Conservation (phyloP, 2,888 invertebrate genomes). For the Xestia c-nigrum region DNA sequence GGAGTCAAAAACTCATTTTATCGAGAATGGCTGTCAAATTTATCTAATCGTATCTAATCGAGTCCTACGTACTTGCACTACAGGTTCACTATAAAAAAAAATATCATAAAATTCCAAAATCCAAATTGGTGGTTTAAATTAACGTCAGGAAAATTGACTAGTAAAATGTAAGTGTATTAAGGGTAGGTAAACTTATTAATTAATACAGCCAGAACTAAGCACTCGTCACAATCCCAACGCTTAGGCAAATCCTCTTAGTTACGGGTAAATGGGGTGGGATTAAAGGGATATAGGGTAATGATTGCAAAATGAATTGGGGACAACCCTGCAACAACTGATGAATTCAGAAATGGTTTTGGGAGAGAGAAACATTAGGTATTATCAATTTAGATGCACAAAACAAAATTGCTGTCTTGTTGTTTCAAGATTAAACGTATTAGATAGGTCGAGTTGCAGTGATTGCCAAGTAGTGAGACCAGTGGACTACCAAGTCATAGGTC, state of each 20-base stretch:
- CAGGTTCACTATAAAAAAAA: background rate
- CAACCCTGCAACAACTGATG: slow-evolving; percentile 10
- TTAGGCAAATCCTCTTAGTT: slow-evolving; percentile 53
- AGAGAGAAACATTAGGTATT: no score
- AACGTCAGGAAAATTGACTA: background rate
- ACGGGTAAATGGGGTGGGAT: slow-evolving; percentile 50
- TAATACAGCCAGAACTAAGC: slow-evolving; percentile 45
- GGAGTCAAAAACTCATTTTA: no score
- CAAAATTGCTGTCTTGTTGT: no score
- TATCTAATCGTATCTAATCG: no score
- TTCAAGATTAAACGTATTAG: no score
- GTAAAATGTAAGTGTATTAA: background rate
- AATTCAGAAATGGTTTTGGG: slow-evolving; percentile 18
- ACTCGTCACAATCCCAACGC: slow-evolving; percentile 45
- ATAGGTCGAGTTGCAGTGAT: no score
- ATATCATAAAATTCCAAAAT: background rate
- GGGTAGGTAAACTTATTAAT: slow-evolving; percentile 32
- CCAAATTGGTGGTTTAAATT: background rate
- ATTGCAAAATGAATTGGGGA: slow-evolving; percentile 50
- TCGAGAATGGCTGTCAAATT: no score
- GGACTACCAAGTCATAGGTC: no score
- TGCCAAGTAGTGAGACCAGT: no score
- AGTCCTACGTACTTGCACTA: no score
- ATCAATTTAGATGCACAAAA: no score
- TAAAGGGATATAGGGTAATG: slow-evolving; percentile 36